A percentile compares a stretch with the other conserved stretches of the same genome.
These are phyloP conservation scores for Petromus typicus DNA, from an alignment of 2,113 vertebrate genomes.

Conservation along the genomic window DNA sequence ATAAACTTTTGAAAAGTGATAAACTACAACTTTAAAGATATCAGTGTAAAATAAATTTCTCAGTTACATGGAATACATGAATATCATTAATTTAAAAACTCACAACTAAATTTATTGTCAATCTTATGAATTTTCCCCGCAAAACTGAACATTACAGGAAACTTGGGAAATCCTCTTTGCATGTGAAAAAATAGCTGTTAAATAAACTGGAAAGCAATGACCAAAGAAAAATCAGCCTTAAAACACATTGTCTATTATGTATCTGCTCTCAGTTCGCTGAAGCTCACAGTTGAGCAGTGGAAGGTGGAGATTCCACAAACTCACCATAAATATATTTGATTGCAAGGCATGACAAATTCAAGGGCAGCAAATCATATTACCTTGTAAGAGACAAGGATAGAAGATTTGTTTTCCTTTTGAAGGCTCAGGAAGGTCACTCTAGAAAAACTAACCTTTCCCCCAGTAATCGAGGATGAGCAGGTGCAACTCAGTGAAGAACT, in stretches of 20 bases:
- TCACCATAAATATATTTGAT: background rate
- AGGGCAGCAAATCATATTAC: background rate
- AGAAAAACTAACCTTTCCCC: background rate
- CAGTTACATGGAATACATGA: background rate
- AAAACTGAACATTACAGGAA: background rate
- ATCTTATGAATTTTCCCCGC: background rate
- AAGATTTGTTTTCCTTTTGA: background rate
- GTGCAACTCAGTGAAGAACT: background rate
- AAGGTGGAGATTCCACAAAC: background rate
- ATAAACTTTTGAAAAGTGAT: background rate
- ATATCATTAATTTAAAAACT: background rate
- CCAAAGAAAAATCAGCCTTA: background rate
- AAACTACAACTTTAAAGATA: background rate
- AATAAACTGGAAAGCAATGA: background rate
- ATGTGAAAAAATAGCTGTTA: background rate
- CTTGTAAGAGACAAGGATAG: background rate
- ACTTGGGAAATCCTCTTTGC: background rate
- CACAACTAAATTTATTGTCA: background rate
- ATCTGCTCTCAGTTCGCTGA: background rate
- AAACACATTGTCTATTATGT: background rate
- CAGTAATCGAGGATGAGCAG: background rate
- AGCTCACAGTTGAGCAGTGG: background rate
- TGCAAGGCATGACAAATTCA: background rate
- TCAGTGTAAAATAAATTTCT: background rate
- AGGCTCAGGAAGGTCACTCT: too few species aligned